Evolutionary conservation across 2,113 vertebrate genomes (phyloP), one percentile per base, ranked within the genome.

Genomic region (Apodemus sylvaticus): DNA sequence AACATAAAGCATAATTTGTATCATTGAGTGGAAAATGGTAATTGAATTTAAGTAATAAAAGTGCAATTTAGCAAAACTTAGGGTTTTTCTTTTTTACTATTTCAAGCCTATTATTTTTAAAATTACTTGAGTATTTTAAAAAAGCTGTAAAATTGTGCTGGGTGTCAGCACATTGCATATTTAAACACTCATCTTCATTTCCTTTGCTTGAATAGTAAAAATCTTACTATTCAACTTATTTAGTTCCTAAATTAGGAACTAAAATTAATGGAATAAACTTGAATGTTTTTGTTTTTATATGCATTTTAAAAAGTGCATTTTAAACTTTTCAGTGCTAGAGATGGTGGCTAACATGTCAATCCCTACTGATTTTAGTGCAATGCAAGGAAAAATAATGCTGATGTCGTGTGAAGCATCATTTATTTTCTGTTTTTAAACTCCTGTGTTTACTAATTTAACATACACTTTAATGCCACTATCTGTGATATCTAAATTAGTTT

Each of bases 81-180:
- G 3, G 0, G 89, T 96, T 98, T 96, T 48, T 81, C 7, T n/a
- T 96, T 98, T 95, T 48, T 86, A 86, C 90, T 97, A 98, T 98
- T 98, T 98, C 98, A 97, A 98, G 36, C 78, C 96, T 97, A 96
- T 98, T 98, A 98, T 98, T 98, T 98, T 98, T 94, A 97, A 98
- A 98, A 98, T 98, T 96, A 98, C 93, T 98, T 98, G 66, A 96
- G 58, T 98, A 98, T 98, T 98, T 96, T 98, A 98, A 58, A 60
- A 98, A 97, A 48, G 89, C 95, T 95, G 73, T 98, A 99, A 98
- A 98, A 97, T 96, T 96, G 51, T 97, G 74, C 85, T 97, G 76
- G 60, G 55, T 96, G 97, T 98, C 98, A 98, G 97, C 96, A 97
- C 48, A 98, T 98, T 92, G 53, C 93, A 64, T 96, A 81, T 97